Conservation (phyloP, 2,797 vertebrate species). For the Austrolebias charrua region DNA sequence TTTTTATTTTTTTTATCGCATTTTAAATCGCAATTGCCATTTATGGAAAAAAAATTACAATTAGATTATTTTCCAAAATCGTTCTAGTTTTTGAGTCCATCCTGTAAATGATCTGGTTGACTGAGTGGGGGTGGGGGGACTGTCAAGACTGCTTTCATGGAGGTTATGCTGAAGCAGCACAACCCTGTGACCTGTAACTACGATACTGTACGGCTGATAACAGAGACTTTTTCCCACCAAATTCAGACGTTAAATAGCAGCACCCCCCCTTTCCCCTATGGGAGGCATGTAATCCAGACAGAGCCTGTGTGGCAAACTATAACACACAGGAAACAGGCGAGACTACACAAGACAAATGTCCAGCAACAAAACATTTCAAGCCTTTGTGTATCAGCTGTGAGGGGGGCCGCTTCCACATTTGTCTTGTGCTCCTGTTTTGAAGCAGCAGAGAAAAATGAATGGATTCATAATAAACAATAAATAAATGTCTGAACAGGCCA, state of each 20-base stretch:
- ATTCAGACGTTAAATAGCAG: slow-evolving; percentile 36
- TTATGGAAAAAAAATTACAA: no score
- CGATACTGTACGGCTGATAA: slow-evolving; percentile 10
- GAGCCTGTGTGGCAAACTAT: slow-evolving; percentile 53
- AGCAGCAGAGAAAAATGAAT: slow-evolving; percentile 11
- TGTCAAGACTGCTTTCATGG: slow-evolving; percentile 21
- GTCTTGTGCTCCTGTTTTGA: slow-evolving; percentile 42
- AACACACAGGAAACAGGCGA: slow-evolving; percentile 77
- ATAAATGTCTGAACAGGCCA: not conserved
- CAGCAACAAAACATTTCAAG: slow-evolving; percentile 64
- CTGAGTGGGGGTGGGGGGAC: not conserved
- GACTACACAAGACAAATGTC: slow-evolving; percentile 74
- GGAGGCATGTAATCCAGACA: slow-evolving; percentile 60
- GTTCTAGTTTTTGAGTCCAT: no score
- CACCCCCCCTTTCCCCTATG: slow-evolving; percentile 32
- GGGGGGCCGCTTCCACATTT: slow-evolving; percentile 33
- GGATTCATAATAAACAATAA: slow-evolving; percentile 7
- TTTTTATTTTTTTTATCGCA: no score
- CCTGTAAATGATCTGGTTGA: no score
- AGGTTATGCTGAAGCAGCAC: slow-evolving; percentile 36
- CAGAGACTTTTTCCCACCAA: slow-evolving; percentile 48
- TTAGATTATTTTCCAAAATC: no score
- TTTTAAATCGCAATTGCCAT: no score
- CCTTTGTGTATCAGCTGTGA: slow-evolving; percentile 62
- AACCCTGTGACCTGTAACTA: slow-evolving; percentile 22